These are phyloP conservation scores for Leptobrachium leishanense DNA, from an alignment of 2,113 vertebrate genomes.

Conservation along the genomic window DNA sequence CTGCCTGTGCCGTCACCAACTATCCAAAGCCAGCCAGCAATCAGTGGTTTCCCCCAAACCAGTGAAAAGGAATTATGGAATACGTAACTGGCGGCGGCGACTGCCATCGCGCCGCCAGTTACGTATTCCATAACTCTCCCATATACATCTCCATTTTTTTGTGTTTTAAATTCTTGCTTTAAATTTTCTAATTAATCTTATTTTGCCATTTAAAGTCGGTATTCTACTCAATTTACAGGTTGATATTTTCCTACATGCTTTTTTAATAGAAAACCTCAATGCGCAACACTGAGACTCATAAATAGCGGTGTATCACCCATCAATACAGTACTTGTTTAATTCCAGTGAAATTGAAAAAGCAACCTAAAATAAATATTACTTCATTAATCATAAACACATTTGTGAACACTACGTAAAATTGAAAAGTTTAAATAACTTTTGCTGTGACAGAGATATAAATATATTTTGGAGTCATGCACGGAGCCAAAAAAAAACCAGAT, in stretches of 20 bases:
- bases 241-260: not conserved
- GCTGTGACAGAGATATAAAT: conserved; percentile 8
- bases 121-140: no score
- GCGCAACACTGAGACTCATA: not conserved
- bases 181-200: no score
- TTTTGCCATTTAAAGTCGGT: no score
- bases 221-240: not conserved
- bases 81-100: no score
- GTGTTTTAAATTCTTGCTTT: no score
- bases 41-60: no score
- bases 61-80: no score
- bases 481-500: conserved; percentile 12
- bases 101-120: no score
- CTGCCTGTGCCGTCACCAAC: no score
- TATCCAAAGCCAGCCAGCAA: no score
- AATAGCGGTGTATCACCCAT: not conserved
- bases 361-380: not conserved
- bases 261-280: not conserved
- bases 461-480: conserved; percentile 22
- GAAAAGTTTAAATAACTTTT: not conserved
- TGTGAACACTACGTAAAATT: not conserved
- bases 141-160: no score
- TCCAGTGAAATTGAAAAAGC: not conserved
- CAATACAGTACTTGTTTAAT: not conserved
- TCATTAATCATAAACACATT: not conserved